Evolutionary conservation across 2,888 invertebrate species (phyloP).

Genomic region (Drosophila greeni): DNA sequence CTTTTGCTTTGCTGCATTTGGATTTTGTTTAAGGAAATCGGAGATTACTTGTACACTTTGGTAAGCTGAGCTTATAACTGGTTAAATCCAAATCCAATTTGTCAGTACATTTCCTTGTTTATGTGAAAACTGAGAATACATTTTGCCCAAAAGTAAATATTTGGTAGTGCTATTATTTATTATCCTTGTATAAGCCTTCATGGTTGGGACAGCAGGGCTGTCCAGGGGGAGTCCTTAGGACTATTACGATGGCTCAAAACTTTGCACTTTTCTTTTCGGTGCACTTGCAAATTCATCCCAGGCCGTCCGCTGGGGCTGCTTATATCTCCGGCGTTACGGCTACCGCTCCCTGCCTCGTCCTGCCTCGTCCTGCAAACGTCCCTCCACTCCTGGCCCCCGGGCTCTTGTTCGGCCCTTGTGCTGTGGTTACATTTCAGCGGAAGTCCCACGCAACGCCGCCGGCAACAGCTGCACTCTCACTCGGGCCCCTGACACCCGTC

Average conservation of each 20-base stretch:
- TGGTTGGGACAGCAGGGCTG: background rate
- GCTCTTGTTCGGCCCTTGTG: constrained; percentile 35
- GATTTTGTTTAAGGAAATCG: background rate
- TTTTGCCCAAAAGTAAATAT: constrained; percentile 6
- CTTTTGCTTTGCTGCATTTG: background rate
- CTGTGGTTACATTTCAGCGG: constrained; percentile 73
- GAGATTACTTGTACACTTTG: no score
- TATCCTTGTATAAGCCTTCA: background rate
- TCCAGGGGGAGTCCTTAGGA: constrained; percentile 14
- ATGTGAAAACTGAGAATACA: background rate
- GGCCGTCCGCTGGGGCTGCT: constrained; percentile 39
- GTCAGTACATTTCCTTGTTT: background rate
- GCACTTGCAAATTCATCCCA: constrained; percentile 59
- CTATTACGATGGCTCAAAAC: constrained; percentile 10
- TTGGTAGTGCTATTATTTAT: background rate
- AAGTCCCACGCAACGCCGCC: constrained; percentile 71
- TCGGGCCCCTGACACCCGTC: constrained; percentile 2
- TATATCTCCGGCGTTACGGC: constrained; percentile 44
- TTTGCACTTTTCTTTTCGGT: constrained; percentile 27
- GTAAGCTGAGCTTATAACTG: background rate
- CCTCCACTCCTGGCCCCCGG: background rate
- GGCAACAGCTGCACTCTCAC: constrained; percentile 68
- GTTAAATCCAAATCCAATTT: no score
- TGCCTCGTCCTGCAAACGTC: background rate
- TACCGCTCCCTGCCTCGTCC: constrained; percentile 9